Evolutionary conservation across 2,888 invertebrate species (phyloP).

Genomic region (Saturnia japonica): DNA sequence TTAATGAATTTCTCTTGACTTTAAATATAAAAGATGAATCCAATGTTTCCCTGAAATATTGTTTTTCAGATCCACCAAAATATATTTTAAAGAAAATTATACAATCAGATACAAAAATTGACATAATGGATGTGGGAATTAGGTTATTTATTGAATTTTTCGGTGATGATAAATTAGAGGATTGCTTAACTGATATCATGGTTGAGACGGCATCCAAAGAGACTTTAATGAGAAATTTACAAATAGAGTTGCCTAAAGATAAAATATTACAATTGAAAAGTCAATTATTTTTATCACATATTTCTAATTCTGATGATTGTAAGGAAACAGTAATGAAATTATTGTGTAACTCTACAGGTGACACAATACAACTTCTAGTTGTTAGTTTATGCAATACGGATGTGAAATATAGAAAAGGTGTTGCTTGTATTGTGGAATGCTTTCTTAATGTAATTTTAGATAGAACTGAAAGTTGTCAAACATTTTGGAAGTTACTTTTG

Average conservation of each 20-base stretch:
- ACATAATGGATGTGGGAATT: conserved; percentile 56
- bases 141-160: conserved; percentile 59
- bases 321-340: conserved; percentile 43
- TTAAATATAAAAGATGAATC: conserved; percentile 48
- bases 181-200: conserved; percentile 60
- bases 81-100: conserved; percentile 66
- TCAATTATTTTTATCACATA: conserved; percentile 51
- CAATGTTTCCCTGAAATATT: conserved; percentile 48
- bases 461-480: conserved; percentile 46
- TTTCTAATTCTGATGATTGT: conserved; percentile 40
- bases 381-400: conserved; percentile 55
- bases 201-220: conserved; percentile 67
- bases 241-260: conserved; percentile 49
- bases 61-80: conserved; percentile 64
- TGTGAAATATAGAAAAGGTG: conserved; percentile 36
- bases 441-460: conserved; percentile 47
- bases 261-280: conserved; percentile 58
- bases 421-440: conserved; percentile 41
- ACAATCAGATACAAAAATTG: conserved; percentile 52
- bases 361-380: conserved; percentile 54
- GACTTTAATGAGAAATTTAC: conserved; percentile 53
- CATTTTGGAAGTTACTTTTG: conserved; percentile 62
- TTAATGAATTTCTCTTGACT: conserved; percentile 65
- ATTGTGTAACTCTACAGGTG: conserved; percentile 49
- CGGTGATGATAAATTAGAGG: conserved; percentile 56